Base-by-base conservation (phyloP, 2,888 invertebrate genomes). In the Stenoptilia bipunctidactyla region DNA sequence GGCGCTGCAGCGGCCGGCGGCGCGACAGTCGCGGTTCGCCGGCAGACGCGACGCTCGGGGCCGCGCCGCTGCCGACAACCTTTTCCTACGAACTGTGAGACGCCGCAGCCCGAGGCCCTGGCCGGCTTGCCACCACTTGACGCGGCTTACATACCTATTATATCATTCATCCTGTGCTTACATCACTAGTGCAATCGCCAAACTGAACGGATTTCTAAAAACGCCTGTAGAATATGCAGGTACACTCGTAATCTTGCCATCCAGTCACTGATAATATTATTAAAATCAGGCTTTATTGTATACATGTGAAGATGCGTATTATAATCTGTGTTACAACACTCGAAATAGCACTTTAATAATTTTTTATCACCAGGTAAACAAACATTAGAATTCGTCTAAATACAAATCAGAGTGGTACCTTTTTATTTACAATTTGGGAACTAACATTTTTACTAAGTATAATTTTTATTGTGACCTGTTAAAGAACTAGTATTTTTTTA, bases 21-120 rank as follows among this genome's bases (percentile, higher is more conserved):
- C 74, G 77, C 73, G 71, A 76, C 82, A 83, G 82, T 84, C 83
- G 82, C 80, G 79, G 79, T 82, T 72, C 67, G 80, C 74, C 82
- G 80, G 80, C 80, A 80, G 79, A 73, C 76, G 82, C 82, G 82
- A 80, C 77, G 79, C 73, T 76, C 64, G 77, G 73, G 74, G 76
- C 72, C 69, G 73, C 68, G 65, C 59, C 62, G 76, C 65, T 68
- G 75, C 71, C 70, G n/a, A n/a, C n/a, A n/a, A n/a, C n/a, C n/a
- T n/a, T n/a, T n/a, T n/a, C n/a, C n/a, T n/a, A n/a, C 53, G 51
- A 56, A 55, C 61, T 55, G 54, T 58, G 49, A 53, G 75, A 75
- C 73, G 74, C 66, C 77, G 80, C 67, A 66, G 73, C 73, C 70
- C 69, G 47, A 47, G 43, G 40, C 45, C 64, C 72, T 71, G 53